Base-by-base conservation (phyloP, 1,140 invertebrate species). In the Solenopsis invicta region DNA sequence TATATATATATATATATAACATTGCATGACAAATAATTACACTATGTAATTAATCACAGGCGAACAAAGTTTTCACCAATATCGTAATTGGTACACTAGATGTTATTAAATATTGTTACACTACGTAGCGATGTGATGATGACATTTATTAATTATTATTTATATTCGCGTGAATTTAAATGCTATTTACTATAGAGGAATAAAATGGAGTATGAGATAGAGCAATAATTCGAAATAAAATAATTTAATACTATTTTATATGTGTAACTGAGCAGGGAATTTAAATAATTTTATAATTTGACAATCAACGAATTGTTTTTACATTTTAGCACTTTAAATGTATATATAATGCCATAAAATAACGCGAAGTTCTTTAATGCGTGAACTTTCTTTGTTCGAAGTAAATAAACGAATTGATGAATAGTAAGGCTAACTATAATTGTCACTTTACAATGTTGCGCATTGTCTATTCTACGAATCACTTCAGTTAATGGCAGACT, bases 401-500 rank as follows among this genome's bases (percentile, higher is more conserved):
- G 4, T 34, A 6, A 59, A 37, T 24, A 3, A 54, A 84, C 8
- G 13, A 41, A 48, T 74, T 74, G 67, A 37, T 37, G 24, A 5
- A 54, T 2, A 21, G n/a, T 10, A 6, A 5, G 9, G 4, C 21
- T 80, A 10, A 56, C 8, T 4, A 12, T 29, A 34, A 67, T 54
- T 41, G 13, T 52, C 34, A 24, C 13, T 80, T 81, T 69, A 62
- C 21, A 8, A 6, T 18, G 61, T 45, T 10, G 45, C 45, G 18
- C 18, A 34, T 56, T 10, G 6, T 67, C 8, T 84, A 74, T 0
- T 59, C 41, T 6, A 45, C 54, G 45, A 61, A 84, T 84, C 69
- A 84, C 29, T 84, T 62, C 13, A 18, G 54, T 84, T 76, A 69
- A 87, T 77, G 37, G 71, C 54, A 82, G 59, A 4, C 61, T 74